These are phyloP conservation scores for Sporophila hypoxantha DNA, from an alignment of 2,113 vertebrate genomes.

Conservation along the genomic window DNA sequence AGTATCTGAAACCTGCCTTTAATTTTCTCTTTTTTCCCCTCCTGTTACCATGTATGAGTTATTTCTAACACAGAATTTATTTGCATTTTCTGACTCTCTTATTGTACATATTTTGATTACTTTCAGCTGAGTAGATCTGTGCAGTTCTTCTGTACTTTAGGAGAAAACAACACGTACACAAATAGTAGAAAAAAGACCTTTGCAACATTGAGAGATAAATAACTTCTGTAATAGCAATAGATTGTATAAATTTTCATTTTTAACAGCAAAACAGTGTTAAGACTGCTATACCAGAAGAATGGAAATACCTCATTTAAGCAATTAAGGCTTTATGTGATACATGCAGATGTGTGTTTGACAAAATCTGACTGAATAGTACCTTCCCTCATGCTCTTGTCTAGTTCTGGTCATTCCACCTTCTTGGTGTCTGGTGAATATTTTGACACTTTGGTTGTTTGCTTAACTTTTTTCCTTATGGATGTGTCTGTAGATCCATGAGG, in stretches of 20 bases:
- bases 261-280: not conserved
- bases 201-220: not conserved
- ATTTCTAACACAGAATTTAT: not conserved
- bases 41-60: not conserved
- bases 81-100: not conserved
- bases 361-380: not conserved
- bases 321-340: not conserved
- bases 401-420: not conserved
- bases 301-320: not conserved
- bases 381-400: not conserved
- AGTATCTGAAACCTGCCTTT: not conserved
- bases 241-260: not conserved
- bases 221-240: not conserved
- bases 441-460: not conserved
- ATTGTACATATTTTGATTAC: not conserved
- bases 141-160: not conserved
- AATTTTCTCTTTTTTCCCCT: not conserved
- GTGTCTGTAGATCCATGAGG: not conserved
- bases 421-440: not conserved
- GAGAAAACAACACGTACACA: not conserved
- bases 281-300: not conserved
- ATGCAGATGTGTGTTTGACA: not conserved
- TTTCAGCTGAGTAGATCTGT: not conserved
- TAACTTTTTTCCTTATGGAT: not conserved
- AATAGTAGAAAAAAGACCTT: not conserved